Evolutionary conservation across 2,797 vertebrate genomes (phyloP), one percentile per base, ranked within the genome.

Genomic region (Sebastes diaconus): DNA sequence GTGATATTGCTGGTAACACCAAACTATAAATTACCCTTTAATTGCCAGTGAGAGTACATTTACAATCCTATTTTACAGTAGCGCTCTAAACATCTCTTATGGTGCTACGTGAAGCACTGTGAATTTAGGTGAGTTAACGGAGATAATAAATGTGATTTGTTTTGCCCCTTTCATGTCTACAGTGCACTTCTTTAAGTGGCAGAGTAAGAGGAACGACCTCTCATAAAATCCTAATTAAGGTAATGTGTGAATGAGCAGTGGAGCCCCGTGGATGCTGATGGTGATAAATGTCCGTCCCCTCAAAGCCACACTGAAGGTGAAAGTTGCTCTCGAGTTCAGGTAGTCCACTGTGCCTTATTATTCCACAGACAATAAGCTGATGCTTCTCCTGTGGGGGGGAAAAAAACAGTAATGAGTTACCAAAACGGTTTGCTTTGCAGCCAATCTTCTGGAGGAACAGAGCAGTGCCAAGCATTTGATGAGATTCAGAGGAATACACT

Each of bases 101-200:
- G 77, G 64, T 25, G 6, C 71, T 77, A 30, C 20, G 52, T 76
- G 78, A 77, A 72, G 79, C 57, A 42, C 75, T 29, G 75, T 73
- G 72, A 87, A 86, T 91, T 82, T 88, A 79, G 77, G 79, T 79
- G 80, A 86, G 79, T 91, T 84, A 90, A 78, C 67, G 4, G 83
- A 91, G 88, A 94, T 93, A 93, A 93, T 93, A 93, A 94, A 94
- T 86, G 84, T 93, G 92, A 95, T 94, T 95, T 94, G 93, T 93
- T 95, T 95, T 87, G 84, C 84, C 87, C 73, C 73, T 68, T 92
- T 79, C 77, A 63, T 86, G 86, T 93, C 92, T 72, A 75, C 77
- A 78, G 79, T 86, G 85, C 85, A 87, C 81, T 91, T 91, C 82
- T 89, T 91, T 92, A 87, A 86, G 90, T 84, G 74, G 87, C 68